Conservation (phyloP, 2,797 vertebrate genomes). For the Holocentrus rufus region DNA sequence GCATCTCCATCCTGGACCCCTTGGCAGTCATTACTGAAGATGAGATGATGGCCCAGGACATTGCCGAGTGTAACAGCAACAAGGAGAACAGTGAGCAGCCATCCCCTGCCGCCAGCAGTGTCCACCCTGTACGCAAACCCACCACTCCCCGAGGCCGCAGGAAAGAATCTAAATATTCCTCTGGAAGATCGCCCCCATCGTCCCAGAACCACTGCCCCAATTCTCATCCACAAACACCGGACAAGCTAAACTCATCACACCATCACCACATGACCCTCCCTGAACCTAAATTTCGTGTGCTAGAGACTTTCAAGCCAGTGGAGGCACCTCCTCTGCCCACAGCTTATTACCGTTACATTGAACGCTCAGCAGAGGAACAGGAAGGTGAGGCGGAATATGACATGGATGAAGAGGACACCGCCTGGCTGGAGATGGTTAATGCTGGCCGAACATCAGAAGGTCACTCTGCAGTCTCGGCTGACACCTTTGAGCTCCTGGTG, state of each 20-base stretch:
- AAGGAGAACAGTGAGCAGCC: constrained; percentile 96
- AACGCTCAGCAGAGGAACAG: constrained; percentile 88
- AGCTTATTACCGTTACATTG: constrained; percentile 92
- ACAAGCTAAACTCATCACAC: constrained; percentile 80
- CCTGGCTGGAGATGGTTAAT: constrained; percentile 96
- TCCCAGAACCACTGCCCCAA: constrained; percentile 74
- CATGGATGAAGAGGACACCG: constrained; percentile 97
- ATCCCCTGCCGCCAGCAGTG: constrained; percentile 80
- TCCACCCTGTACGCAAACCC: constrained; percentile 80
- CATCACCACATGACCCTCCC: constrained; percentile 77
- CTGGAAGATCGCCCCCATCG: constrained; percentile 78
- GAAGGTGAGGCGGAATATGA: constrained; percentile 94
- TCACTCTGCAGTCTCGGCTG: constrained; percentile 83
- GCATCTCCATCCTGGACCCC: constrained; percentile 94
- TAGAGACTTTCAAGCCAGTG: constrained; percentile 81
- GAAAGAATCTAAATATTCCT: constrained; percentile 87
- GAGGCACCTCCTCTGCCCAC: constrained; percentile 87
- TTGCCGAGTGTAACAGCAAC: constrained; percentile 98
- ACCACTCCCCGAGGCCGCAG: constrained; percentile 86
- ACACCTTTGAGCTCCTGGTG: constrained; percentile 93
- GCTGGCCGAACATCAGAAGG: constrained; percentile 83
- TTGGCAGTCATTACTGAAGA: constrained; percentile 95
- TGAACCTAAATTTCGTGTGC: constrained; percentile 89
- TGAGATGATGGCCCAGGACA: constrained; percentile 95
- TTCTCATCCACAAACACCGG: constrained; percentile 71